Evolutionary conservation across 2,113 vertebrate genomes (phyloP).

Genomic region (Pyxicephalus adspersus): DNA sequence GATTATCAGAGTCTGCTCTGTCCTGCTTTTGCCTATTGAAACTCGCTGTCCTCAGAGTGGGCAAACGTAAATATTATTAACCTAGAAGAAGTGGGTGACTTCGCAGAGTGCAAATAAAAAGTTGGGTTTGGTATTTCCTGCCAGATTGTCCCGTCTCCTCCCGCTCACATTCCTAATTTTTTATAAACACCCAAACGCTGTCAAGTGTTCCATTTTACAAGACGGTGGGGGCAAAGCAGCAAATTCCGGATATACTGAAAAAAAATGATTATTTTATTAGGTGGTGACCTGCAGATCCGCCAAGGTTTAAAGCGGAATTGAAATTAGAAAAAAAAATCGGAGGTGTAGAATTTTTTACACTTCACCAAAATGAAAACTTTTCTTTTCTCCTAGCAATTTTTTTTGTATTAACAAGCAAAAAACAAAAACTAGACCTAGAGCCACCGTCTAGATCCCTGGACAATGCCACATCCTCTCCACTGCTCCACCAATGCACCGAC

Average conservation of each 20-base stretch:
- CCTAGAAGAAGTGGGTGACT: conserved; percentile 49
- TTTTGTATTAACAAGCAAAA: too few relatives aligned
- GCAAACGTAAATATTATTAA: conserved; percentile 52
- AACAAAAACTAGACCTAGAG: too few relatives aligned
- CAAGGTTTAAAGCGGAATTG: neutral
- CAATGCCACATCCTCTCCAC: too few relatives aligned
- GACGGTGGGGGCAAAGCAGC: neutral
- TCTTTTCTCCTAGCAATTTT: too few relatives aligned
- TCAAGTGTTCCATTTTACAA: conserved; percentile 30
- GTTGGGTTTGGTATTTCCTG: conserved; percentile 55
- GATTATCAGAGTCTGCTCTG: conserved; percentile 17
- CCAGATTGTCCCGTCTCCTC: conserved; percentile 38
- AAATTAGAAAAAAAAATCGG: too few relatives aligned
- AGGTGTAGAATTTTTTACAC: too few relatives aligned
- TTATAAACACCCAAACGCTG: conserved; percentile 48
- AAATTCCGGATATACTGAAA: neutral
- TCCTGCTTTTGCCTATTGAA: conserved; percentile 16
- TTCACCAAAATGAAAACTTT: too few relatives aligned
- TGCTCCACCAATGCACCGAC: too few relatives aligned
- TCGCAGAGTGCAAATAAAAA: conserved; percentile 42
- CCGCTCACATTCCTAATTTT: conserved; percentile 55
- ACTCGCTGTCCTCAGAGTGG: conserved; percentile 39
- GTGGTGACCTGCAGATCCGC: neutral
- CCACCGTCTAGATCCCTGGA: too few relatives aligned
- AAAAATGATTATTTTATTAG: too few relatives aligned